Evolutionary conservation across 2,888 invertebrate genomes (phyloP), one percentile per base, ranked within the genome.

Genomic region (Sisyra terminalis): DNA sequence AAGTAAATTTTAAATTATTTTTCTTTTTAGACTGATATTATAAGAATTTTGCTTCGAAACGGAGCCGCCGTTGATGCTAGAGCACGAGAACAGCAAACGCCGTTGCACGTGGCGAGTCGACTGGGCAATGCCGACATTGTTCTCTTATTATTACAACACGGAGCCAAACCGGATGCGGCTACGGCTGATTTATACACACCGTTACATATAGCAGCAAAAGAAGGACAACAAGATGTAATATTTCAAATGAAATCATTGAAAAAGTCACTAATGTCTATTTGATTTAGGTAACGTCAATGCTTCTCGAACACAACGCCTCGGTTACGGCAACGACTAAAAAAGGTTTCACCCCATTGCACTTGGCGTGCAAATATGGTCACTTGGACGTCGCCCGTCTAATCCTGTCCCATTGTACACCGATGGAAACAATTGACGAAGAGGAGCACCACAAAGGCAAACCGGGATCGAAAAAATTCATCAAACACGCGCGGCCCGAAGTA

Each of bases 311-410:
- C 62, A 83, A 83, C 49, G 94, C 96, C 1, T 79, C 86, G 36
- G 73, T 90, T 43, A 81, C 83, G 49, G 81, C 89, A 2, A 80
- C 89, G n/a, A 97, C 96, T 5, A 92, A 93, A 53, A 88, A 87
- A 67, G 93, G 94, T 8, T 96, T 97, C 67, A 93, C 96, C 0
- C 94, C 97, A 1, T 74, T 98, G 6, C 97, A 98, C 66, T 72
- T 98, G 44, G 94, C 96, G 3, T 85, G 93, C 35, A 98, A 98
- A 60, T 96, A 97, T 60, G 96, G 94, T n/a, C 88, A 89, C 59
- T 76, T 85, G 45, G 81, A 82, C 48, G 85, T 96, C 2, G 92
- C 90, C 1, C 71, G 84, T 46, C 70, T 94, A 45, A 66, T 98
- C 43, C 66, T 98, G 43, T 84, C 90, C 52, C 75, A 85, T 46